phyloP scores from a whole-genome alignment of 2,113 vertebrate species.

The Catagonus wagneri region DNA sequence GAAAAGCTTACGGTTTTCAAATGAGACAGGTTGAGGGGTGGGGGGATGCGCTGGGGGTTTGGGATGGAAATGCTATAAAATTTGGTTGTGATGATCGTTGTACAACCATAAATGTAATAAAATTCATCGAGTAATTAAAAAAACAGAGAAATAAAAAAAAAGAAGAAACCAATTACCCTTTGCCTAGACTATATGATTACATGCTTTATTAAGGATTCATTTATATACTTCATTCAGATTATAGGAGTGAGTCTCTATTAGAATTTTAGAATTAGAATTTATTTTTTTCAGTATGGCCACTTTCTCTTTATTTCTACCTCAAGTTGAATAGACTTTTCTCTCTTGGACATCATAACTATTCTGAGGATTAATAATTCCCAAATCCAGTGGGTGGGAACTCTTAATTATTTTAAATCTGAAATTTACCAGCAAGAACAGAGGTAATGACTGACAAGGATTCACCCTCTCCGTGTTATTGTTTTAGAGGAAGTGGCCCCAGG shows the following conservation, averaged over 20 bases:
- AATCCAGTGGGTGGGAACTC: constrained; percentile 6
- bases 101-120: too few relatives aligned
- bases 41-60: too few relatives aligned
- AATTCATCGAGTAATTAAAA: too few relatives aligned
- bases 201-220: not conserved
- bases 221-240: not conserved
- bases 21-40: too few relatives aligned
- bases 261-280: not conserved
- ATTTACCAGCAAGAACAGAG: constrained; percentile 49
- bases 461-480: not conserved
- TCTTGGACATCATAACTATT: constrained; percentile 49
- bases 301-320: constrained; percentile 52
- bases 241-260: constrained; percentile 3
- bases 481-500: not conserved
- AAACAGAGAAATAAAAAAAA: too few relatives aligned
- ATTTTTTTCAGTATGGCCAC: not conserved
- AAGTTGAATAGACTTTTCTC: constrained; percentile 26
- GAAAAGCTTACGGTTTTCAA: too few relatives aligned
- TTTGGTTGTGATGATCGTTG: too few relatives aligned
- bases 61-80: too few relatives aligned
- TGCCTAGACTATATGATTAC: not conserved
- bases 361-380: constrained; percentile 45
- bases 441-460: not conserved
- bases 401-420: constrained; percentile 74
- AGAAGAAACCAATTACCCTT: not conserved